Evolutionary conservation across 2,113 vertebrate genomes (phyloP).

Genomic region (Tricholaema leucomelas): DNA sequence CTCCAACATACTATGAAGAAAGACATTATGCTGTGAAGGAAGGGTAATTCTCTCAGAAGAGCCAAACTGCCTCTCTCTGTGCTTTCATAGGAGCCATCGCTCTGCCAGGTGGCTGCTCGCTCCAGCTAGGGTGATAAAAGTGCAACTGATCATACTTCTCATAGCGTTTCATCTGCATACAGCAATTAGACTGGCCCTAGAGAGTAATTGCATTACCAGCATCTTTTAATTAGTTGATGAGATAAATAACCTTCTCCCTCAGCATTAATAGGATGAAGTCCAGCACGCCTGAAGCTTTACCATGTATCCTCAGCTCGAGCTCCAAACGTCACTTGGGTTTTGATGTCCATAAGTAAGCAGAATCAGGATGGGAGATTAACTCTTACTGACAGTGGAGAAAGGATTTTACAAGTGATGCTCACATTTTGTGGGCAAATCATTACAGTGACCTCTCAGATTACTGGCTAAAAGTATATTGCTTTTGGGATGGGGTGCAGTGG

Average conservation of each 20-base stretch:
- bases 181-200: neutral
- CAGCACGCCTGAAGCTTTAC: neutral
- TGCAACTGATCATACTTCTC: neutral
- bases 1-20: neutral
- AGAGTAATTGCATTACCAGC: neutral
- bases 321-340: neutral
- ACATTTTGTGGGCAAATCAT: neutral
- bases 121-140: neutral
- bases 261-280: neutral
- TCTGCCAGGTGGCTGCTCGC: neutral
- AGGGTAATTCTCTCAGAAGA: neutral
- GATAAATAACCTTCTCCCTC: neutral
- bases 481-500: neutral
- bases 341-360: neutral
- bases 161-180: neutral
- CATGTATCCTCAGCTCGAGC: neutral
- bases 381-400: neutral
- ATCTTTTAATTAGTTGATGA: neutral
- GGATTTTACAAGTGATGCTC: neutral
- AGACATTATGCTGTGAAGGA: rapidly evolving
- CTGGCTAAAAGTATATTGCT: neutral
- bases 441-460: neutral
- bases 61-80: neutral
- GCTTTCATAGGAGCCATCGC: neutral
- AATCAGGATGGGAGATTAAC: neutral